Conservation (phyloP, 2,797 vertebrate genomes). For the Anisognathus igniventris region DNA sequence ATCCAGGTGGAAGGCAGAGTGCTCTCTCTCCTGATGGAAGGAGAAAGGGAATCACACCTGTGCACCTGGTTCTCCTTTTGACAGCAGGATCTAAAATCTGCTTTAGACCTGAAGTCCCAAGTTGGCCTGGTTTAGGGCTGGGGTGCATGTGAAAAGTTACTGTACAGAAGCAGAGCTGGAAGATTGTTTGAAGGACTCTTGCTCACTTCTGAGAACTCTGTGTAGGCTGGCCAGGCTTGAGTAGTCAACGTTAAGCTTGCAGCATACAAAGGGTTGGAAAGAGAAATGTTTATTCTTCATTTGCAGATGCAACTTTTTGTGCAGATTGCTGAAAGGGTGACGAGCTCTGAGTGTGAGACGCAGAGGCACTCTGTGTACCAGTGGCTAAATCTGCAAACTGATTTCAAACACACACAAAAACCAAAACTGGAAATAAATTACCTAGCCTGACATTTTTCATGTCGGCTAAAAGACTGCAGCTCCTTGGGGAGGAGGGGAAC, state of each 20-base stretch:
- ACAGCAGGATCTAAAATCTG: background rate
- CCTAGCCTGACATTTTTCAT: constrained; percentile 23
- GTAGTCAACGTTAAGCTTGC: background rate
- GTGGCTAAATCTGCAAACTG: constrained; percentile 32
- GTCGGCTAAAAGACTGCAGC: background rate
- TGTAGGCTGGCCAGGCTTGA: background rate
- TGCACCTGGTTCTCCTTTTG: background rate
- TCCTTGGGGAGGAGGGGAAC: background rate
- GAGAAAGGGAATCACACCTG: background rate
- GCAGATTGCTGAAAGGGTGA: background rate
- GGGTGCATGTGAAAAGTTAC: background rate
- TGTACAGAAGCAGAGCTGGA: background rate
- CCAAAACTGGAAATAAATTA: constrained; percentile 36
- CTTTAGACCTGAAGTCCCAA: background rate
- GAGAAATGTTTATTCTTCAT: background rate
- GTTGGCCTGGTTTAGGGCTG: background rate
- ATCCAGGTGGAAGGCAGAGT: background rate
- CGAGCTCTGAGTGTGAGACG: background rate
- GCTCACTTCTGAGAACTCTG: background rate
- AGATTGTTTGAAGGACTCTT: background rate
- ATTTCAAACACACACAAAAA: background rate
- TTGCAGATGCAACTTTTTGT: constrained; percentile 4
- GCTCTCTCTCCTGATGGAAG: background rate
- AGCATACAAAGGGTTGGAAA: background rate
- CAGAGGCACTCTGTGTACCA: background rate